Conservation (phyloP, 1,140 invertebrate species). For the Cydia strobilella region DNA sequence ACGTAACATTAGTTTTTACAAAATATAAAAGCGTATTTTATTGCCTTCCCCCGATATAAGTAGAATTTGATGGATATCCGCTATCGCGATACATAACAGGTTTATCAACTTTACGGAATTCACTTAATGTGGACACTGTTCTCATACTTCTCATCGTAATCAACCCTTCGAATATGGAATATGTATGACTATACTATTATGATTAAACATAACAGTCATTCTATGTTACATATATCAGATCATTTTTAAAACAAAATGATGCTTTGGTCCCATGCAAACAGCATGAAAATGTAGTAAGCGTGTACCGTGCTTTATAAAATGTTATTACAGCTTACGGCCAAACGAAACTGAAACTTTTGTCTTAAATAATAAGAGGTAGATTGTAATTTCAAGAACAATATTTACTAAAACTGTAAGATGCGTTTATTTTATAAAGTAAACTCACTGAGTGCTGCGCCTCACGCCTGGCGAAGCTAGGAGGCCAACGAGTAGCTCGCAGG, state of each 20-base stretch:
- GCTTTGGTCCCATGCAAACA: slow-evolving; percentile 68
- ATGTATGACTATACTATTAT: slow-evolving; percentile 11
- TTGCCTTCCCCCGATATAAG: slow-evolving; percentile 80
- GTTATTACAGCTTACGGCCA: slow-evolving; percentile 41
- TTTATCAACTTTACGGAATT: slow-evolving; percentile 13
- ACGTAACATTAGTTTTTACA: slow-evolving; percentile 63
- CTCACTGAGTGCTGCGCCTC: slow-evolving; percentile 39
- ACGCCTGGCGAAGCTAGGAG: slow-evolving; percentile 50
- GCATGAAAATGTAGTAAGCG: slow-evolving; percentile 35
- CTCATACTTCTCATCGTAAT: slow-evolving; percentile 12
- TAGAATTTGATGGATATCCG: slow-evolving; percentile 37
- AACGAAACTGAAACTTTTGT: slow-evolving; percentile 54
- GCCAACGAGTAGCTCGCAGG: slow-evolving; percentile 66
- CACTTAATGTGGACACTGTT: slow-evolving; percentile 3
- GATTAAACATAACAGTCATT: slow-evolving; percentile 23
- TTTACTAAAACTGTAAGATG: slow-evolving; percentile 63
- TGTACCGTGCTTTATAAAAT: slow-evolving; percentile 16
- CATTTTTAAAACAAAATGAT: slow-evolving; percentile 32
- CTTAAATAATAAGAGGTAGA: slow-evolving; percentile 76
- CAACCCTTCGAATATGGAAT: slow-evolving; percentile 1
- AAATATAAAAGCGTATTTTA: slow-evolving; percentile 80
- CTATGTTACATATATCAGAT: slow-evolving; percentile 14
- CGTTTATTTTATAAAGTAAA: slow-evolving; percentile 45
- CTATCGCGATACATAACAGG: slow-evolving; percentile 1
- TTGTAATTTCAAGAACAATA: slow-evolving; percentile 71